Conservation (phyloP, 1,140 invertebrate genomes). For the Formica selysi region DNA sequence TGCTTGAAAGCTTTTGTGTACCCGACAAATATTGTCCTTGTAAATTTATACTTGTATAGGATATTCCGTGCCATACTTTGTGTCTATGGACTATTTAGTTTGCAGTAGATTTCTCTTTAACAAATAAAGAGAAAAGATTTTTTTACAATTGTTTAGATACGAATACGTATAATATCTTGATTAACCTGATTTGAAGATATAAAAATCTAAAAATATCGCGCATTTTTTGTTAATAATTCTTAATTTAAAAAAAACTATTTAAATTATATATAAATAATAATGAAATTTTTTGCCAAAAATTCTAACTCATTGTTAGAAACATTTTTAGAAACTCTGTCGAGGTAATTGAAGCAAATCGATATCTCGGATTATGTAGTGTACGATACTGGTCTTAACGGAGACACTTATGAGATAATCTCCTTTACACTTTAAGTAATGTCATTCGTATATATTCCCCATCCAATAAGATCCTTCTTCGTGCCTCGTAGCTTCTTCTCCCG, state of each 20-base stretch:
- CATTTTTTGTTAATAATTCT: not conserved
- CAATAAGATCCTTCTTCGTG: not conserved
- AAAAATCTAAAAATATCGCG: not conserved
- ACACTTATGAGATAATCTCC: conserved; percentile 31
- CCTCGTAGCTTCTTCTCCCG: conserved; percentile 28
- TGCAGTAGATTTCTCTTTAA: not conserved
- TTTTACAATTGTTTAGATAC: not conserved
- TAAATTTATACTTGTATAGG: conserved; percentile 13
- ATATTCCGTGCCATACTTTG: not conserved
- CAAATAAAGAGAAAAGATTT: not conserved
- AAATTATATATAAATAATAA: too few relatives aligned
- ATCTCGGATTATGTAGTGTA: not conserved
- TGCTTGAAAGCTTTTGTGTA: conserved; percentile 15
- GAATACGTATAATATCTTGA: not conserved
- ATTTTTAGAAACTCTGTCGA: not conserved
- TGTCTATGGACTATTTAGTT: conserved; percentile 7
- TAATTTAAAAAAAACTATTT: not conserved
- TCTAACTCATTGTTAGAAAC: not conserved
- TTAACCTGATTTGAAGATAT: not conserved
- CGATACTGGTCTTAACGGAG: not conserved
- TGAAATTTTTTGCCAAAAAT: not conserved
- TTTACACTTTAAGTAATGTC: conserved; percentile 16
- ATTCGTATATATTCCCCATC: not conserved
- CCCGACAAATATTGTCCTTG: conserved; percentile 42
- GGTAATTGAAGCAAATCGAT: not conserved